Conservation (phyloP, 2,888 invertebrate genomes). For the Melanostoma mellinum region DNA sequence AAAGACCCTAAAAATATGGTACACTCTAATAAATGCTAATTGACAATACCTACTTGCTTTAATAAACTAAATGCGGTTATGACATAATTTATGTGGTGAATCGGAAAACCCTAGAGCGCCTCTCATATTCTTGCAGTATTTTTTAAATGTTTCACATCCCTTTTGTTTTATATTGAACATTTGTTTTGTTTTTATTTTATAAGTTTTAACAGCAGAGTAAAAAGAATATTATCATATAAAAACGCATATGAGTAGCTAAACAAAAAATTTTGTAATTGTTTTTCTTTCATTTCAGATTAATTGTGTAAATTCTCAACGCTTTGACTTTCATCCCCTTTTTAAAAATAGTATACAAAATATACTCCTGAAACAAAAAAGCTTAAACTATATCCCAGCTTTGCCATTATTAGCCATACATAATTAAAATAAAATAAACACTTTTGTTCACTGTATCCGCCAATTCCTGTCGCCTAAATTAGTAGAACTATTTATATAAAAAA, state of each 20-base stretch:
- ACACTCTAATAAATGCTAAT: too few species aligned
- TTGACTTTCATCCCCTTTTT: slow-evolving; percentile 73
- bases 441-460: slow-evolving; percentile 70
- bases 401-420: slow-evolving; percentile 72
- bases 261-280: slow-evolving; percentile 76
- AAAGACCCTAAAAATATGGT: too few species aligned
- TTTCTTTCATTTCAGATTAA: slow-evolving; percentile 81
- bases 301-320: slow-evolving; percentile 78
- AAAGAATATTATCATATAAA: slow-evolving; percentile 43
- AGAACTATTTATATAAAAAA: slow-evolving; percentile 59
- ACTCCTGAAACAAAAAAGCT: slow-evolving; percentile 66
- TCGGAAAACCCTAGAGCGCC: too few species aligned
- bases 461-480: slow-evolving; percentile 69
- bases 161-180: slow-evolving; percentile 22
- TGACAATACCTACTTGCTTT: too few species aligned
- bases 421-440: slow-evolving; percentile 50
- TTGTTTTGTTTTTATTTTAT: slow-evolving; percentile 38
- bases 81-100: too few species aligned
- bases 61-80: too few species aligned
- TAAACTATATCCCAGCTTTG: slow-evolving; percentile 74
- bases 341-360: slow-evolving; percentile 68
- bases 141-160: too few species aligned
- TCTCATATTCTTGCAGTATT: too few species aligned
- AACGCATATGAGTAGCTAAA: slow-evolving; percentile 63
- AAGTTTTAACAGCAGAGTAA: slow-evolving; percentile 59